Evolutionary conservation across 2,888 invertebrate genomes (phyloP).

Genomic region (Eupsilia transversa): DNA sequence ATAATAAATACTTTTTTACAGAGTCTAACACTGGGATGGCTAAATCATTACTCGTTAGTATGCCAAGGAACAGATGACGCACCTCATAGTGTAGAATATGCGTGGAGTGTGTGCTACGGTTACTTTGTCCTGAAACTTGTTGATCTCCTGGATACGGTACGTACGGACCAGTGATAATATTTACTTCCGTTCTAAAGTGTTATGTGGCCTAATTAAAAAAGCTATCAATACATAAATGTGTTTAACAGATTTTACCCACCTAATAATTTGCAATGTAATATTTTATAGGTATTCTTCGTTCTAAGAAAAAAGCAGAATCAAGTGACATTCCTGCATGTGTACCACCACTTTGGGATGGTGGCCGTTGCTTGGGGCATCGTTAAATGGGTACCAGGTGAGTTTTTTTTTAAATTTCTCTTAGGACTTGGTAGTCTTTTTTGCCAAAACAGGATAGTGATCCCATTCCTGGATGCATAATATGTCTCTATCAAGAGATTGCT

Average conservation of each 20-base stretch:
- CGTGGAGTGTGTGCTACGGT: slow-evolving; percentile 90
- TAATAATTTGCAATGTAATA: background rate
- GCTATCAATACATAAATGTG: background rate
- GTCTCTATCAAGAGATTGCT: too few species aligned
- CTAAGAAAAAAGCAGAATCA: slow-evolving; percentile 95
- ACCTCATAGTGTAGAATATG: slow-evolving; percentile 91
- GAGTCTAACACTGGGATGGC: slow-evolving; percentile 91
- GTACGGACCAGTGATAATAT: background rate
- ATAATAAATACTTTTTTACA: slow-evolving; percentile 63
- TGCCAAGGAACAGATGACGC: slow-evolving; percentile 93
- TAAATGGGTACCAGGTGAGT: slow-evolving; percentile 92
- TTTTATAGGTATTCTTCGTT: slow-evolving; percentile 94
- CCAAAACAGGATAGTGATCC: background rate
- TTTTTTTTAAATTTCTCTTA: background rate
- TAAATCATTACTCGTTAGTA: slow-evolving; percentile 91
- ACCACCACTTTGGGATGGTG: slow-evolving; percentile 95
- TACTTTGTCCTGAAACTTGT: slow-evolving; percentile 93
- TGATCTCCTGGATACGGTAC: slow-evolving; percentile 94
- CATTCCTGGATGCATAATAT: background rate
- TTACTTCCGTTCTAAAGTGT: background rate
- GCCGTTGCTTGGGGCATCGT: slow-evolving; percentile 92
- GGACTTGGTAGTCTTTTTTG: background rate
- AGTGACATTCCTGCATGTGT: slow-evolving; percentile 95
- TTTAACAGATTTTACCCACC: background rate
- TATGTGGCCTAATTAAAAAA: background rate